Evolutionary conservation across 2,888 invertebrate species (phyloP), one percentile per base, ranked within the genome.

Genomic region (Meganola albula): DNA sequence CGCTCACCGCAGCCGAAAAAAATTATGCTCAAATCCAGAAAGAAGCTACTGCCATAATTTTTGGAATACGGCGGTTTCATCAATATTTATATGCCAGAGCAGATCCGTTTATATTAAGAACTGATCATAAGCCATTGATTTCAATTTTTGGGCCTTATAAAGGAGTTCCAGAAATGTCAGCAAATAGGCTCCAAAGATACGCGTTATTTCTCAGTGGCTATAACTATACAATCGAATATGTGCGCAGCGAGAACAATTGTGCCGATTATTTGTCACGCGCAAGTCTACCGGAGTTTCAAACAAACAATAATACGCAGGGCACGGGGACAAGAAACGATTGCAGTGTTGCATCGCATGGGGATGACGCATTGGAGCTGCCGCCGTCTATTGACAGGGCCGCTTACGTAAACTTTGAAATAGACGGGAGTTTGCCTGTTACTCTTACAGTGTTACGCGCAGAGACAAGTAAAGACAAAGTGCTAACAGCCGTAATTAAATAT

Each of bases 81-180:
- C 30, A 30, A 6, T 30, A 30, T n/a, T 30, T 30, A 10, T 30
- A 24, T 7, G 30, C 23, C 11, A 30, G 30, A n/a, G 10, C 30
- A 1, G 23, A 14, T 9, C 23, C 23, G 8, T 24, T 30, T 14
- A 29, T 13, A 10, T 7, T 29, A 6, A 7, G 28, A 4, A 16
- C 16, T 16, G 16, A 16, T 6, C 16, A 16, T 6, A 16, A 13
- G 21, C 25, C 25, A 12, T 9, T 25, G 13, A 9, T 25, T n/a
- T 4, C 25, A 13, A 25, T 25, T 11, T 16, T 16, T 9, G 24
- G 10, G 10, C 24, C 24, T 10, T 10, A 9, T 24, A 9, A 14
- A 3, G 29, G 29, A 1, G 11, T 29, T 10, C 29, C 29, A 1
- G 29, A 29, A 4, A 8, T 29, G 12, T 23, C 29, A 10, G 29